Conservation (phyloP, 2,888 invertebrate species). For the Podabrus alpinus region DNA sequence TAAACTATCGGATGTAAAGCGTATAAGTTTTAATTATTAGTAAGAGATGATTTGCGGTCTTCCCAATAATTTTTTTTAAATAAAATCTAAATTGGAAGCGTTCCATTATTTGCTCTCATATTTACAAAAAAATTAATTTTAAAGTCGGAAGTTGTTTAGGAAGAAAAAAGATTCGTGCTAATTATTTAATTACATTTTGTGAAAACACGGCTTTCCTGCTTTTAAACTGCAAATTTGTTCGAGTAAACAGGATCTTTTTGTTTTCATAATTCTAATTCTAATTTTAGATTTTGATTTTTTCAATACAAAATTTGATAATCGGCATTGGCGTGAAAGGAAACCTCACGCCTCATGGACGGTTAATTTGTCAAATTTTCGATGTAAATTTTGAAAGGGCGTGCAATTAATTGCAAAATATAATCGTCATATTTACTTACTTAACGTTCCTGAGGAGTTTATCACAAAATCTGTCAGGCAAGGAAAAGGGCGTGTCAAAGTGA, state of each 20-base stretch:
- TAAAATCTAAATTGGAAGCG: not conserved
- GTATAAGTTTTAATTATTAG: not conserved
- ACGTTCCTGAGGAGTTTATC: conserved; percentile 12
- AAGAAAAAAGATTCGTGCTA: not conserved
- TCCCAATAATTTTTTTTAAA: not conserved
- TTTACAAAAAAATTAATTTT: not conserved
- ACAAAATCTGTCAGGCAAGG: conserved; percentile 22
- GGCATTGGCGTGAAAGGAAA: not conserved
- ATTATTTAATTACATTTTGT: not conserved
- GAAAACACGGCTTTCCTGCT: not conserved
- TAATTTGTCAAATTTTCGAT: not conserved
- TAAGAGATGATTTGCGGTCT: not conserved
- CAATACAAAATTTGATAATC: not conserved
- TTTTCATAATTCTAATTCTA: not conserved
- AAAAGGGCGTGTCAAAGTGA: conserved; percentile 31
- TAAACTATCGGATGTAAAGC: not conserved
- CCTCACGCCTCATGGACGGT: not conserved
- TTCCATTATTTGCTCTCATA: not conserved
- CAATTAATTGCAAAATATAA: not conserved
- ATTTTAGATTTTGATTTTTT: not conserved
- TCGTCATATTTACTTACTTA: conserved; percentile 3
- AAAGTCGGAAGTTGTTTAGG: not conserved
- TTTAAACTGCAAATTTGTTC: not conserved
- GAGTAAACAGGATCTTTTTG: not conserved
- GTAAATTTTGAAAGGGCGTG: not conserved